phyloP scores from a whole-genome alignment of 2,113 vertebrate genomes.

The Spermophilus dauricus region DNA sequence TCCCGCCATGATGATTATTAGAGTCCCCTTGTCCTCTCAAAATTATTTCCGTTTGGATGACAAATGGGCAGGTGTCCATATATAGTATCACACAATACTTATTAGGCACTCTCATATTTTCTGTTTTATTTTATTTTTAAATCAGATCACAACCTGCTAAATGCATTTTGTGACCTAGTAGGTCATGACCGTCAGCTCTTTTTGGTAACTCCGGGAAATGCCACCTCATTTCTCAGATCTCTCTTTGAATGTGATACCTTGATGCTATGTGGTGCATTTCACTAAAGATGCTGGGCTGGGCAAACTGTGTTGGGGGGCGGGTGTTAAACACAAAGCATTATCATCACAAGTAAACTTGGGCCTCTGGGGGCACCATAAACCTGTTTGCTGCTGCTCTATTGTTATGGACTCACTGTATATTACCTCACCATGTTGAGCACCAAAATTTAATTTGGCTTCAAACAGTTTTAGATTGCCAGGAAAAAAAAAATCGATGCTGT shows the following conservation, averaged over 20 bases:
- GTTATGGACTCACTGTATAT: not conserved
- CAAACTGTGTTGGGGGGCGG: accelerated
- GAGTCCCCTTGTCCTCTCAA: too few species aligned
- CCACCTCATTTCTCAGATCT: not conserved
- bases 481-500: slow-evolving; percentile 50
- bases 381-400: not conserved
- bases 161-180: not conserved
- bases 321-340: not conserved
- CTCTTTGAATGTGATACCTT: not conserved
- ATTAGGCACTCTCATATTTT: not conserved
- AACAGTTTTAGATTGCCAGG: slow-evolving; percentile 34
- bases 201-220: not conserved
- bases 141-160: not conserved
- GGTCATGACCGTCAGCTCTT: not conserved
- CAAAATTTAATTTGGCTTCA: slow-evolving; percentile 70
- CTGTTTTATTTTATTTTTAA: not conserved
- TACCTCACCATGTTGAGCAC: not conserved
- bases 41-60: not conserved
- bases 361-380: not conserved
- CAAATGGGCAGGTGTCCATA: not conserved
- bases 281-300: not conserved
- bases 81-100: not conserved
- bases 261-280: not conserved
- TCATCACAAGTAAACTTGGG: not conserved
- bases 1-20: not conserved